Conservation (phyloP, 2,888 invertebrate species). For the Colostygia pectinataria region DNA sequence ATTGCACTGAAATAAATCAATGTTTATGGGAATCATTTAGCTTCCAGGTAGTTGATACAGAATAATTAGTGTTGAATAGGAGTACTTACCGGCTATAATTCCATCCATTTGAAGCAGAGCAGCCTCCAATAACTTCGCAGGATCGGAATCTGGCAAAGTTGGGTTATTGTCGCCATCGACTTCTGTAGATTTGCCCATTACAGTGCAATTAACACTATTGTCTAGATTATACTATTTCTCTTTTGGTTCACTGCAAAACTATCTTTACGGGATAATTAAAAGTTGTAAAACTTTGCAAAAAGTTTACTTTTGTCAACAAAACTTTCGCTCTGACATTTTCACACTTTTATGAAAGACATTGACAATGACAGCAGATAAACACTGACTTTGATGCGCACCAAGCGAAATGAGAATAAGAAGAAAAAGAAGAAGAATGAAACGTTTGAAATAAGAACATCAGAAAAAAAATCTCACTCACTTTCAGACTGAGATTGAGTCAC, state of each 20-base stretch:
- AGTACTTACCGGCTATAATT: slow-evolving; percentile 89
- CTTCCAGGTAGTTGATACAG: neutral
- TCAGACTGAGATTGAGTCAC: no score
- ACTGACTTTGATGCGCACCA: no score
- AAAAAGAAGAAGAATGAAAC: no score
- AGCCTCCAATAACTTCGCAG: slow-evolving; percentile 92
- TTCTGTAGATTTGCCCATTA: slow-evolving; percentile 75
- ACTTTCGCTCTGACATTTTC: slow-evolving; percentile 44
- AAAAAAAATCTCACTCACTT: no score
- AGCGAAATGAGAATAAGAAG: no score
- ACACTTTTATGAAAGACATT: slow-evolving; percentile 6
- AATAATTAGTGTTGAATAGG: neutral
- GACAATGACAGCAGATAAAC: slow-evolving; percentile 1
- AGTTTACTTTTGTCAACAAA: slow-evolving; percentile 70
- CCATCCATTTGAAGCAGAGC: slow-evolving; percentile 95
- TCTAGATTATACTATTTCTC: slow-evolving; percentile 17
- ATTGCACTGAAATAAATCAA: slow-evolving; percentile 17
- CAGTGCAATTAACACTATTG: slow-evolving; percentile 39
- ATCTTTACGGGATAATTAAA: slow-evolving; percentile 20
- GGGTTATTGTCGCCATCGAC: slow-evolving; percentile 79
- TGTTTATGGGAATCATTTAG: slow-evolving; percentile 10
- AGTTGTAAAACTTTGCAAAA: slow-evolving; percentile 42
- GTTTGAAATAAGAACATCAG: no score
- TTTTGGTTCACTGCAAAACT: slow-evolving; percentile 24
- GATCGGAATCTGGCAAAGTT: slow-evolving; percentile 88